Evolutionary conservation across 2,888 invertebrate species (phyloP).

Genomic region (Nineta flava): DNA sequence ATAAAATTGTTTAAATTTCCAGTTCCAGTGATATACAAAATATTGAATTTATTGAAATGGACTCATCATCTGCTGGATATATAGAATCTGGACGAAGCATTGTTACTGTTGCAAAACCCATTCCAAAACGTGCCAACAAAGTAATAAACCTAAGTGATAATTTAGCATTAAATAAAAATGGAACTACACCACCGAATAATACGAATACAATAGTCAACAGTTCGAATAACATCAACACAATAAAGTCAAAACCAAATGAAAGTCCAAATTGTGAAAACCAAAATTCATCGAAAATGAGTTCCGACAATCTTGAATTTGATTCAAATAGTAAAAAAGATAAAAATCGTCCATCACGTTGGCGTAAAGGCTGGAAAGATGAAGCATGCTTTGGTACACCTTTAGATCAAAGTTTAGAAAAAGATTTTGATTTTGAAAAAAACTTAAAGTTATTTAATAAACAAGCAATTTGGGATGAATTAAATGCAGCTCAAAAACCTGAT

Average conservation of each 20-base stretch:
- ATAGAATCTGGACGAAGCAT: constrained; percentile 26
- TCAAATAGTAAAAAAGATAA: constrained; percentile 31
- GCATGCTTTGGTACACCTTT: constrained; percentile 62
- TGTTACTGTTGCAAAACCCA: constrained; percentile 35
- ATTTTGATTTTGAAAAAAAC: constrained; percentile 93
- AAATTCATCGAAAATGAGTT: constrained; percentile 24
- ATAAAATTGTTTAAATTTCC: constrained; percentile 13
- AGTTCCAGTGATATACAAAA: constrained; percentile 60
- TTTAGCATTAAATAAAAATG: constrained; percentile 27
- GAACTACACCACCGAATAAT: constrained; percentile 24
- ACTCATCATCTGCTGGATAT: constrained; percentile 15
- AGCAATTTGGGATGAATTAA: constrained; percentile 61
- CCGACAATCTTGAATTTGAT: not conserved
- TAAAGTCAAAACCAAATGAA: constrained; percentile 18
- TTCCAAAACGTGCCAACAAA: constrained; percentile 34
- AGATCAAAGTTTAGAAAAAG: constrained; percentile 47
- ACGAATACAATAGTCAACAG: constrained; percentile 13
- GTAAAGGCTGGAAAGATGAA: constrained; percentile 43
- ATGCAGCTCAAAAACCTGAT: constrained; percentile 43
- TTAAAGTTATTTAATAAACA: constrained; percentile 79
- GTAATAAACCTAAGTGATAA: constrained; percentile 26
- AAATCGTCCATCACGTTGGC: constrained; percentile 25
- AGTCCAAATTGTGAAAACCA: constrained; percentile 22
- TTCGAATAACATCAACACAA: constrained; percentile 11
- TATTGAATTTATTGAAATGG: constrained; percentile 56